Evolutionary conservation across 2,888 invertebrate species (phyloP).

Genomic region (Tiliacea aurago): DNA sequence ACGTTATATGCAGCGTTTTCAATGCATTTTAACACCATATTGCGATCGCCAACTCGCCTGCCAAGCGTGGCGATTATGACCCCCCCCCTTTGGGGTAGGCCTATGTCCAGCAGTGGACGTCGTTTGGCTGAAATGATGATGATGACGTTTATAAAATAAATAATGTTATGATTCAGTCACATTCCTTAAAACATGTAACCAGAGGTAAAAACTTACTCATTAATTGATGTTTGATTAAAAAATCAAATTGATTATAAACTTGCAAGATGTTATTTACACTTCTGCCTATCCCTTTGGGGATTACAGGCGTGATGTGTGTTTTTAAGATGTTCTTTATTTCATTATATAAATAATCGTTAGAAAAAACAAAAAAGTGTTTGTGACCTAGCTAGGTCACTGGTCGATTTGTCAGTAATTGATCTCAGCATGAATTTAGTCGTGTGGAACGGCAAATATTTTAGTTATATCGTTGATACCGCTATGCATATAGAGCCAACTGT

Average conservation of each 20-base stretch:
- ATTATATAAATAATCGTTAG: neutral
- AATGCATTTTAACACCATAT: no score
- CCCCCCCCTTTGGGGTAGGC: no score
- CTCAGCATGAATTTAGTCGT: neutral
- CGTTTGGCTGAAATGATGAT: no score
- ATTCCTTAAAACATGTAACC: conserved; percentile 9
- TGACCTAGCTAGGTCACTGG: conserved; percentile 4
- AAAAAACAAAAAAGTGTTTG: neutral
- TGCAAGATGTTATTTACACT: neutral
- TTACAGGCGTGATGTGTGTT: neutral
- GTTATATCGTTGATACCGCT: neutral
- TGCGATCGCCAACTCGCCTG: no score
- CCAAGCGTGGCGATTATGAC: no score
- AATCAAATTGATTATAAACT: neutral
- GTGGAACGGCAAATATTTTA: neutral
- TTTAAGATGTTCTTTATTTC: neutral
- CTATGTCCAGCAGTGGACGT: no score
- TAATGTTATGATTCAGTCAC: neutral
- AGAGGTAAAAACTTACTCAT: conserved; percentile 4
- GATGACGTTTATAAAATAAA: neutral
- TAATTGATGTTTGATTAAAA: no score
- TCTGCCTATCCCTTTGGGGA: neutral
- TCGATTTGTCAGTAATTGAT: neutral
- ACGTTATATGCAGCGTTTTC: no score
- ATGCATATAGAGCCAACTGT: neutral